Evolutionary conservation across 2,888 invertebrate genomes (phyloP), one percentile per base, ranked within the genome.

Genomic region (Drosophila colorata): DNA sequence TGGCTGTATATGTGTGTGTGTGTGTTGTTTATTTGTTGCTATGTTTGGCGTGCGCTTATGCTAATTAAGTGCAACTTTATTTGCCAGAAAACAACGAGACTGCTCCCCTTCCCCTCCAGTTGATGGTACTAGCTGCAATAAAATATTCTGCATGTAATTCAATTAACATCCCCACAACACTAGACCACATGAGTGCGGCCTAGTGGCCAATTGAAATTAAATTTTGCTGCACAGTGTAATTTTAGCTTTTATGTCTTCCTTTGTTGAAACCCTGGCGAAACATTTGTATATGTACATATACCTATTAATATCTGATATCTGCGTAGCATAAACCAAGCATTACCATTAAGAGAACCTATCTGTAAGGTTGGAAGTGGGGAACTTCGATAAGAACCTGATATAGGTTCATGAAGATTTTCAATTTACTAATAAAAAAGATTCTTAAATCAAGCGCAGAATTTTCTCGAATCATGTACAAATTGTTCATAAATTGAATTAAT

Each of bases 41-140:
- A 35, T 33, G 35, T 28, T 76, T 76, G 53, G 58, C 67, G 69
- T 66, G 53, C 66, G 66, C 58, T 76, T 76, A 84, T 87, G 86
- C 88, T 85, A 87, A 87, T 87, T 87, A 74, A 82, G 60, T 83
- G 88, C 88, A 85, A 87, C 69, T 87, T 79, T 75, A 63, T 78
- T 73, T 61, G 61, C 51, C 7, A 66, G 37, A 49, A 58, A 55
- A 25, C 46, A 4, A 38, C 43, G 16, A 38, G 31, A 16, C 35
- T 48, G 28, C 52, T 65, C 48, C 38, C 61, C 37, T 52, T 31
- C 18, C 41, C 9, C 9, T 28, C 6, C 33, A 35, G 18, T 25
- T n/a, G 16, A 23, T 4, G 31, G 23, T 51, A 55, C 37, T 35
- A 37, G 41, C 38, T 52, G 25, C 44, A 46, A 60, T 37, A 43